Evolutionary conservation across 2,797 vertebrate species (phyloP).

Genomic region (Bovichtus variegatus): DNA sequence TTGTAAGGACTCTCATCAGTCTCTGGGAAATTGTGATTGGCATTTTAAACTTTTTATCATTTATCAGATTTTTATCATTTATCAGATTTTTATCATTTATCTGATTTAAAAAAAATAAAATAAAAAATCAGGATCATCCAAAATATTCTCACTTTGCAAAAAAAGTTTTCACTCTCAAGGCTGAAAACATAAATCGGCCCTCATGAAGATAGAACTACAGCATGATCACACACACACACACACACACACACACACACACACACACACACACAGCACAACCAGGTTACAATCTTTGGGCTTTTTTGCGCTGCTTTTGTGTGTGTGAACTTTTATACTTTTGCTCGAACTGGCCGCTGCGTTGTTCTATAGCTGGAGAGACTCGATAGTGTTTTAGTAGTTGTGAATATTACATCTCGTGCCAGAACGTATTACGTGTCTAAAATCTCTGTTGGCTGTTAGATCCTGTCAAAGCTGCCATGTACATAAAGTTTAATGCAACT

Average conservation of each 20-base stretch:
- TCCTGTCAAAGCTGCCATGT: conserved; percentile 72
- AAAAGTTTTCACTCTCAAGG: background rate
- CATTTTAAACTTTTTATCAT: no score
- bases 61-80: no score
- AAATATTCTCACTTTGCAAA: conserved; percentile 1
- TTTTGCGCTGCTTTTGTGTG: conserved; percentile 20
- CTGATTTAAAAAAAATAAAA: no score
- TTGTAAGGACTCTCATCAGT: background rate
- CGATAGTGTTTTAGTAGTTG: conserved; percentile 73
- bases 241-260: no score
- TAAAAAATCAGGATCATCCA: background rate
- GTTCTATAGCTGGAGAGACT: conserved; percentile 36
- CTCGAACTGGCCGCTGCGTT: conserved; percentile 46
- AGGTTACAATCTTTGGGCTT: background rate
- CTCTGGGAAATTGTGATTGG: no score
- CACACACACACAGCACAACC: background rate
- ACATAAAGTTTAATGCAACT: conserved; percentile 76
- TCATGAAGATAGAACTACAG: background rate
- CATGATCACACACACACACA: background rate
- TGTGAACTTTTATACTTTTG: conserved; percentile 61
- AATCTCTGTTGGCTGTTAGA: conserved; percentile 77
- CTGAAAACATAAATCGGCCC: background rate
- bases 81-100: no score
- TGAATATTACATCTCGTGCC: conserved; percentile 69
- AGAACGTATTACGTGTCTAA: conserved; percentile 72